Base-by-base conservation (phyloP, 1,140 invertebrate species). In the Hyposmocoma kahamanoa region DNA sequence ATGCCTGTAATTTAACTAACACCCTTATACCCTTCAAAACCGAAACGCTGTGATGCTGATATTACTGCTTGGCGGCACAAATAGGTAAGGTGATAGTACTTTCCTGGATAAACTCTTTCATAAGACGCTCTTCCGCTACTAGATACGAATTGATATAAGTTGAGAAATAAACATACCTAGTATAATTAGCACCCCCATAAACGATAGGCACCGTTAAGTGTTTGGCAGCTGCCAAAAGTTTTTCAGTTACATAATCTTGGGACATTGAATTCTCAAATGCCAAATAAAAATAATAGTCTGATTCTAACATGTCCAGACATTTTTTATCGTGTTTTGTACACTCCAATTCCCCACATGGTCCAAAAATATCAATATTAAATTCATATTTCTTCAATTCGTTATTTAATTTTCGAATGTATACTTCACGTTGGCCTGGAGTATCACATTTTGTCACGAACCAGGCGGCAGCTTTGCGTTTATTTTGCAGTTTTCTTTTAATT, bases 361-460 rank as follows among this genome's bases (percentile, higher is more conserved):
- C 94, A 62, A 90, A 94, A 36, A 93, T 86, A 64, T 94, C 92
- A 0, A 95, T 87, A 3, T 46, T 63, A 20, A 67, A 59, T 0
- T 59, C 59, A 51, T 70, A 77, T 3, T 20, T 5, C 8, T 59
- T 42, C 24, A 94, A 87, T 41, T 89, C 80, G 26, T 88, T 88
- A 24, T 86, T 64, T 9, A 94, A 74, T 41, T 90, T 76, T 17
- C 65, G 56, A 0, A 90, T 90, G 62, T 90, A 91, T 1, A 84
- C 51, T 47, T 89, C 71, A n/a, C 93, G 81, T 1, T 79, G 72
- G 58, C 89, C 90, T 22, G 67, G 67, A 0, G 88, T 88, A 0
- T 59, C 30, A 68, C 93, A 94, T 67, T 93, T 89, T 30, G 90
- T 91, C 1, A 92, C 90, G 56, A 93, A 89, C 91, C 91, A 93